These are phyloP conservation scores for Gandaritis pyraliata DNA, from an alignment of 2,888 invertebrate species.

Conservation along the genomic window DNA sequence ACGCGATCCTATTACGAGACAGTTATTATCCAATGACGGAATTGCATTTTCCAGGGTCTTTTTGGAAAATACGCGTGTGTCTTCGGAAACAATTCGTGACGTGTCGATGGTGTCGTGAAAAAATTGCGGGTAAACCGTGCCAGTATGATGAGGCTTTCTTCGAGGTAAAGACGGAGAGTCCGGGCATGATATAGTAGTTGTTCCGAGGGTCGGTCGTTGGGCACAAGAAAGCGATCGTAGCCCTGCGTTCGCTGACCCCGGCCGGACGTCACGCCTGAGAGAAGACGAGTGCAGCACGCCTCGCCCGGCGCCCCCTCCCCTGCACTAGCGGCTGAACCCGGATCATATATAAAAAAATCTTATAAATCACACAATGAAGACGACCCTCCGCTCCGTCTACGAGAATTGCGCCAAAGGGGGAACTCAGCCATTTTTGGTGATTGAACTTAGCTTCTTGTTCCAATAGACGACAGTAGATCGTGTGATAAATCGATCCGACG, in stretches of 20 bases:
- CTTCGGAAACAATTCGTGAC: constrained; percentile 24
- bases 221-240: constrained; percentile 73
- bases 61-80: constrained; percentile 42
- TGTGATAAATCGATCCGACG: constrained; percentile 15
- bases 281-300: constrained; percentile 73
- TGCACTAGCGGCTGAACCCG: constrained; percentile 45
- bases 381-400: constrained; percentile 43
- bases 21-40: constrained; percentile 49
- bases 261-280: constrained; percentile 78
- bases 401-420: constrained; percentile 28
- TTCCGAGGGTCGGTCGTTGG: constrained; percentile 70
- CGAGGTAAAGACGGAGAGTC: constrained; percentile 46
- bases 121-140: background rate
- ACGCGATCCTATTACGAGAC: constrained; percentile 55
- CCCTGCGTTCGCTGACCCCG: constrained; percentile 80
- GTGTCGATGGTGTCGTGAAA: constrained; percentile 9
- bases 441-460: constrained; percentile 33
- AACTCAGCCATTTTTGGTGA: constrained; percentile 31
- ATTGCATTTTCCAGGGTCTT: constrained; percentile 40
- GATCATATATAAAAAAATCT: constrained; percentile 48
- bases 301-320: constrained; percentile 53
- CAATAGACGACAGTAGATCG: constrained; percentile 17
- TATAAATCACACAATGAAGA: constrained; percentile 53
- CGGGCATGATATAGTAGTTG: constrained; percentile 66
- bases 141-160: background rate